A percentile compares a stretch with the other conserved stretches of the same genome.
Conservation (phyloP, 2,797 vertebrate species). For the Coregonus suidteri region DNA sequence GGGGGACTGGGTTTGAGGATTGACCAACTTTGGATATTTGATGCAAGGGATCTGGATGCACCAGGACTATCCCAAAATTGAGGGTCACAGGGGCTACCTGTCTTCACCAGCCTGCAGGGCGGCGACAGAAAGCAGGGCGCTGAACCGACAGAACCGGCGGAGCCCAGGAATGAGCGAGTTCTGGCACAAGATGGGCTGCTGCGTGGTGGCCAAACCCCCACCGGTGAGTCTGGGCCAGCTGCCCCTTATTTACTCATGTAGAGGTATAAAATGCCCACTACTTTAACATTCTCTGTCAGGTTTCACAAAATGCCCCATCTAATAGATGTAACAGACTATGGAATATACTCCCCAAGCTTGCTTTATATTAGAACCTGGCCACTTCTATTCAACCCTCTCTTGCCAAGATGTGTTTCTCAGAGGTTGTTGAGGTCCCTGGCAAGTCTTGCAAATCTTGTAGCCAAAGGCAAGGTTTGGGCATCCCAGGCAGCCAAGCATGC, state of each 20-base stretch:
- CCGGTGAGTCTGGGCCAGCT: slow-evolving; percentile 71
- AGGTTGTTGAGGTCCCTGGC: not conserved
- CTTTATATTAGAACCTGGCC: not conserved
- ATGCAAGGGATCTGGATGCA: slow-evolving; percentile 7
- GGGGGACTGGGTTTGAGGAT: not conserved
- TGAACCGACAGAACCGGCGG: slow-evolving; percentile 34
- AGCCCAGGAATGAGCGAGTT: slow-evolving; percentile 81
- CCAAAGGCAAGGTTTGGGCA: not conserved
- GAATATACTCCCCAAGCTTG: not conserved
- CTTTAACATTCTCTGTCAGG: not conserved
- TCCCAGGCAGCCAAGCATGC: not conserved
- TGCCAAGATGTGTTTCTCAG: not conserved
- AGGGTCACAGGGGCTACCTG: slow-evolving; percentile 16
- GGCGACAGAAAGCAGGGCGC: slow-evolving; percentile 56
- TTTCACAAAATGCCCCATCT: not conserved
- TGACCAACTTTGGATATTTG: not conserved
- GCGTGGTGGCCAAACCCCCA: slow-evolving; percentile 83
- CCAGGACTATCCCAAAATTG: slow-evolving; percentile 5
- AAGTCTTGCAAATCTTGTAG: not conserved
- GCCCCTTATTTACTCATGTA: not conserved
- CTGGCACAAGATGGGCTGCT: slow-evolving; percentile 86
- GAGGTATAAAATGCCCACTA: not conserved
- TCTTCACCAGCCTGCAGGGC: slow-evolving; percentile 62
- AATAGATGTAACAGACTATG: not conserved
- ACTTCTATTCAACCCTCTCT: not conserved